Conservation (phyloP, 1,140 invertebrate species). For the Cyclargus thomasi region DNA sequence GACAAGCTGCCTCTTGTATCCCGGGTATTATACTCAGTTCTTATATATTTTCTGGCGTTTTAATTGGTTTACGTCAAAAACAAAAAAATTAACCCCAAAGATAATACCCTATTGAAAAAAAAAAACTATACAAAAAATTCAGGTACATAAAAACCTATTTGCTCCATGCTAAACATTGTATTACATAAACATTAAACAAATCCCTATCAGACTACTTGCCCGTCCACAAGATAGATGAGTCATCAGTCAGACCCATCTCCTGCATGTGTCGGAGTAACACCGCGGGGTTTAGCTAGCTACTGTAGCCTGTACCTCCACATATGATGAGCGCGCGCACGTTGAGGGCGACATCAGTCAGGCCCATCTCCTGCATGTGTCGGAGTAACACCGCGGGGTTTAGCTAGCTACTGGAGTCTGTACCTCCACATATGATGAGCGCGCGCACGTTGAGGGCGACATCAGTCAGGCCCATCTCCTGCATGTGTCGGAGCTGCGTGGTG, state of each 20-base stretch:
- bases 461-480: conserved; percentile 68
- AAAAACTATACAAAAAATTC: too few relatives aligned
- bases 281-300: conserved; percentile 36
- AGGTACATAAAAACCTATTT: too few relatives aligned
- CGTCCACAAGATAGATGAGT: too few relatives aligned
- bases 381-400: conserved; percentile 46
- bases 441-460: conserved; percentile 63
- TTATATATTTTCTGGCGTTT: too few relatives aligned
- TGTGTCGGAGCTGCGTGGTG: conserved; percentile 46
- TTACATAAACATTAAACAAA: too few relatives aligned
- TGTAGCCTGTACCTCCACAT: conserved; percentile 45
- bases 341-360: conserved; percentile 55
- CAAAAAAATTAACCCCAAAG: too few relatives aligned
- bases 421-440: conserved; percentile 59
- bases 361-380: conserved; percentile 67
- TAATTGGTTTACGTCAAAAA: too few relatives aligned
- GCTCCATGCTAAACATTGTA: too few relatives aligned
- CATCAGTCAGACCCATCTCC: conserved; percentile 65
- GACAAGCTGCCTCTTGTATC: too few relatives aligned
- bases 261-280: conserved; percentile 60
- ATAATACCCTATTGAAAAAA: too few relatives aligned
- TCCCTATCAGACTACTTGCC: too few relatives aligned
- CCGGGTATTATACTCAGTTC: too few relatives aligned
- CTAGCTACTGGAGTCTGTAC: conserved; percentile 32
- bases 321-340: conserved; percentile 64